These are phyloP conservation scores for Pelecanus crispus DNA, from an alignment of 2,113 vertebrate species.

Conservation along the genomic window DNA sequence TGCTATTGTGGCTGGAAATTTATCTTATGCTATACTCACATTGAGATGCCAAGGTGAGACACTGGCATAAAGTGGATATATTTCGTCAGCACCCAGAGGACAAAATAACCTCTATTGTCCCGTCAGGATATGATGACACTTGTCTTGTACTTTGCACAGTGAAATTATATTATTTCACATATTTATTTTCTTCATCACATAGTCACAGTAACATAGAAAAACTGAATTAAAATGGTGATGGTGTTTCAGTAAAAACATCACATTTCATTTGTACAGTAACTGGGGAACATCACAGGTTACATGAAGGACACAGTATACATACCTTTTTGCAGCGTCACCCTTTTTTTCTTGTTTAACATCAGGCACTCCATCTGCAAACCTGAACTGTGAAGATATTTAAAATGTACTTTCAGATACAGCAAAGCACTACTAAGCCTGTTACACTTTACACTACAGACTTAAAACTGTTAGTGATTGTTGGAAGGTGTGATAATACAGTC, in stretches of 20 bases:
- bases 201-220: not conserved
- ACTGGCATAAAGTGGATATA: not conserved
- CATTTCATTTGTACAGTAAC: not conserved
- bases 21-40: not conserved
- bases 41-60: not conserved
- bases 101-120: not conserved
- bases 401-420: not conserved
- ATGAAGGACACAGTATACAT: not conserved
- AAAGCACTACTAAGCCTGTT: not conserved
- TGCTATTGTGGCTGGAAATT: not conserved
- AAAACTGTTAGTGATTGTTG: not conserved
- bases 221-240: not conserved
- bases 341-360: slow-evolving; percentile 44
- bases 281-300: not conserved
- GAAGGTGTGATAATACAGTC: not conserved
- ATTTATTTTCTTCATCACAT: not conserved
- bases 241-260: not conserved
- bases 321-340: slow-evolving; percentile 61
- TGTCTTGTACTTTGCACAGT: not conserved
- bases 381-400: slow-evolving; percentile 45
- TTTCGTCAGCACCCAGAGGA: not conserved
- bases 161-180: not conserved
- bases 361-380: slow-evolving; percentile 24
- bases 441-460: not conserved
- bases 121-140: not conserved